These are phyloP conservation scores for Sycophila sp. DNA, from an alignment of 1,140 invertebrate species.

Conservation along the genomic window DNA sequence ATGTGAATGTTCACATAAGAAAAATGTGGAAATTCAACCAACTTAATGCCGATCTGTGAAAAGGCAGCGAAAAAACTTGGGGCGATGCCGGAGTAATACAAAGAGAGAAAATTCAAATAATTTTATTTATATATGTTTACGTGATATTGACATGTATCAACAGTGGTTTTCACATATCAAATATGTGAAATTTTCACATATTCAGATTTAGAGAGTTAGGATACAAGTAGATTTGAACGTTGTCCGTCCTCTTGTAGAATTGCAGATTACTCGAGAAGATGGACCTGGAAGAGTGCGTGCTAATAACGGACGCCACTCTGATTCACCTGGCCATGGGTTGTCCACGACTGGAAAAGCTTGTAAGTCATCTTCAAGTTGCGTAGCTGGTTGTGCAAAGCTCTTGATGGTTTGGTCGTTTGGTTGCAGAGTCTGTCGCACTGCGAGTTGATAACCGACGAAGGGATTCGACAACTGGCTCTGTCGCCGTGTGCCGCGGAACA, in stretches of 20 bases:
- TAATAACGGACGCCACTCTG: constrained; percentile 95
- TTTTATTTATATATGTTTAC: too few species aligned
- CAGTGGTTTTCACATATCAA: constrained; percentile 5
- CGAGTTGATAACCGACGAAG: constrained; percentile 98
- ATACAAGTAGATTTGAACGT: too few species aligned
- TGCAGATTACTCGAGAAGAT: constrained; percentile 95
- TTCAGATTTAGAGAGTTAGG: too few species aligned
- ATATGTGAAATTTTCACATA: constrained; percentile 58
- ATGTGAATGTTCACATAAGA: too few species aligned
- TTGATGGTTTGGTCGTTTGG: not conserved
- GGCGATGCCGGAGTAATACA: too few species aligned
- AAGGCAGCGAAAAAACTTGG: too few species aligned
- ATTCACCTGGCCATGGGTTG: constrained; percentile 94
- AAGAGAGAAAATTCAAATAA: too few species aligned
- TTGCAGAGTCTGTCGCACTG: constrained; percentile 95
- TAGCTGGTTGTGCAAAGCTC: not conserved
- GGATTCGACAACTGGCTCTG: constrained; percentile 91
- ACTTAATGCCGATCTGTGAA: not conserved
- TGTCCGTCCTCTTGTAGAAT: too few species aligned
- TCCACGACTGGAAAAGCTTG: constrained; percentile 91
- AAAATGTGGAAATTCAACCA: too few species aligned
- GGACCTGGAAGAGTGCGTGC: constrained; percentile 98
- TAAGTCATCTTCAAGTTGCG: constrained; percentile 65
- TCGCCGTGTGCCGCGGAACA: constrained; percentile 92
- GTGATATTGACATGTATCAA: too few species aligned